Conservation (phyloP, 2,888 invertebrate genomes). For the Hybos culiciformis region DNA sequence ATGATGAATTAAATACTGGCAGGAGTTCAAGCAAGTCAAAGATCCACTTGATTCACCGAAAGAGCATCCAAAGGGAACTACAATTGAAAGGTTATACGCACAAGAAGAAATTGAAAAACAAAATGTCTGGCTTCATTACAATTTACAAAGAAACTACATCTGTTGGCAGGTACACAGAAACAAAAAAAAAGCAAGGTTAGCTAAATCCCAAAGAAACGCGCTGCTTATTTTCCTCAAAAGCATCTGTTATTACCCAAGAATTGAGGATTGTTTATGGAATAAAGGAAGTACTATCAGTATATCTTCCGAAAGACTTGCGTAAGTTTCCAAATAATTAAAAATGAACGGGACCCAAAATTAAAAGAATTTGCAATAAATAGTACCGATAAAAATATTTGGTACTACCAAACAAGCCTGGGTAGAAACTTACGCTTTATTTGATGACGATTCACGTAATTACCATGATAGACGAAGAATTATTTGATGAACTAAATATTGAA, state of each 20-base stretch:
- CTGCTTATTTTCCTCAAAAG: background rate
- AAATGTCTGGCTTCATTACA: background rate
- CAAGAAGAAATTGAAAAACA: too few relatives aligned
- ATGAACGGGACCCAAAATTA: background rate
- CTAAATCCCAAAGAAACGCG: background rate
- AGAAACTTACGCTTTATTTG: conserved; percentile 4
- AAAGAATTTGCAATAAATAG: conserved; percentile 1
- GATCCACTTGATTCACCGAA: background rate
- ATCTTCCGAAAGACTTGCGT: background rate
- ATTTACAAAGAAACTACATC: background rate
- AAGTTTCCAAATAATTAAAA: background rate
- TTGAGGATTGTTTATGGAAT: background rate
- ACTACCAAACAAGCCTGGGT: background rate
- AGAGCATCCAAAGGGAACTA: background rate
- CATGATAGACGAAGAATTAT: conserved; percentile 6
- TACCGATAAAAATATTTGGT: conserved; percentile 9
- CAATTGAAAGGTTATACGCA: background rate
- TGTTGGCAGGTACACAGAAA: background rate
- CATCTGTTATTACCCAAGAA: background rate
- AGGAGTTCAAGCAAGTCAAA: background rate
- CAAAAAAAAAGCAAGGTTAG: background rate
- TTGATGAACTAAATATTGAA: conserved; percentile 5
- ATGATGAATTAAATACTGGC: too few relatives aligned
- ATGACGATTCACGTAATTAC: conserved; percentile 8
- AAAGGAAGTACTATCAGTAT: background rate